Conservation (phyloP, 2,888 invertebrate species). For the Rhodophaea formosa region DNA sequence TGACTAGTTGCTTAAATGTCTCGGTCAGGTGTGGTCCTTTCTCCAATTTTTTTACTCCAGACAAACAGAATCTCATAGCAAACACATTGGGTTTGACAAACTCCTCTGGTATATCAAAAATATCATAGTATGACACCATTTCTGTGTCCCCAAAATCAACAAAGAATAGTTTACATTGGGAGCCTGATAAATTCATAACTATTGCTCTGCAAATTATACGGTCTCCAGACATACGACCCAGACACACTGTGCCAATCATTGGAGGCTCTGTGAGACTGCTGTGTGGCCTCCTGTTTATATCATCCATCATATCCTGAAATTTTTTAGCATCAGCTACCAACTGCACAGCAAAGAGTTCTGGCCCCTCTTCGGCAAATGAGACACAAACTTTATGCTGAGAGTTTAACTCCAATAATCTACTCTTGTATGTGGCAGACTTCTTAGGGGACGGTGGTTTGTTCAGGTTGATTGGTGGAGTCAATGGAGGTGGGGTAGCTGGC, state of each 20-base stretch:
- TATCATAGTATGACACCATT: constrained; percentile 84
- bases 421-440: constrained; percentile 78
- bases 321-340: constrained; percentile 81
- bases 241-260: constrained; percentile 88
- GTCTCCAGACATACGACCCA: constrained; percentile 86
- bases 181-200: constrained; percentile 86
- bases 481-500: constrained; percentile 31
- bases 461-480: constrained; percentile 28
- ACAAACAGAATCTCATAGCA: constrained; percentile 87
- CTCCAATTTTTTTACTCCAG: constrained; percentile 84
- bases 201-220: constrained; percentile 88
- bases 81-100: constrained; percentile 87
- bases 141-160: constrained; percentile 92
- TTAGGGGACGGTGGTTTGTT: constrained; percentile 56
- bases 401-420: constrained; percentile 63
- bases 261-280: constrained; percentile 84
- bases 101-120: constrained; percentile 88
- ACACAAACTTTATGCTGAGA: constrained; percentile 85
- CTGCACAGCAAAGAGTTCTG: constrained; percentile 88
- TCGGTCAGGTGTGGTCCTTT: constrained; percentile 83
- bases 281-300: constrained; percentile 84
- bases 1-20: constrained; percentile 86
- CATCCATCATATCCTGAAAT: constrained; percentile 85
- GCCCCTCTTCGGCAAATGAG: constrained; percentile 90
- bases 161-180: constrained; percentile 88